Percentiles rank a stretch among this genome's conserved stretches.
These are phyloP conservation scores for Rotaria macrura DNA, from an alignment of 2,888 invertebrate genomes.

Conservation along the genomic window DNA sequence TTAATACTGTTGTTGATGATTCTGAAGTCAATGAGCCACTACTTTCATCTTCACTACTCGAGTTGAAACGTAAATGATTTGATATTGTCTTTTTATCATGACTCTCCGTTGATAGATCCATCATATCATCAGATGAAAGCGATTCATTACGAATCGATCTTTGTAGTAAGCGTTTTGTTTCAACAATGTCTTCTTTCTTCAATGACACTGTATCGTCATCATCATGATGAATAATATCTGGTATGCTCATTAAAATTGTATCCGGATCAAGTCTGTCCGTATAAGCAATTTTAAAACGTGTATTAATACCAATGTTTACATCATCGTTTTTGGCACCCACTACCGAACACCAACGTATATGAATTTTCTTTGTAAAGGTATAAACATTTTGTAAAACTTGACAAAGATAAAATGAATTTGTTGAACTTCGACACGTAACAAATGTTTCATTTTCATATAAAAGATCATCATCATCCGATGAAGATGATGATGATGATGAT, in stretches of 20 bases:
- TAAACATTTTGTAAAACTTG: conserved; percentile 80
- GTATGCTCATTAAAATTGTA: conserved; percentile 64
- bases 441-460: not conserved
- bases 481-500: not conserved
- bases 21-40: not conserved
- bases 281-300: conserved; percentile 56
- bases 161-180: not conserved
- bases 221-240: not conserved
- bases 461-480: not conserved
- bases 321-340: conserved; percentile 46
- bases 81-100: not conserved
- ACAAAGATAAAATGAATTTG: conserved; percentile 58
- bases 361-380: conserved; percentile 64
- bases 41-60: not conserved
- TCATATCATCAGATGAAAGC: conserved; percentile 4
- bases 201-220: not conserved
- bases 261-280: conserved; percentile 62
- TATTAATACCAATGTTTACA: conserved; percentile 61
- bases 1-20: not conserved
- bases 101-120: not conserved
- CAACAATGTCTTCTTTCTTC: conserved; percentile 5
- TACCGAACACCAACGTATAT: conserved; percentile 67
- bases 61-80: not conserved
- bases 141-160: not conserved
- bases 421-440: not conserved